phyloP scores from a whole-genome alignment of 2,888 invertebrate genomes.

The Boloria selene region DNA sequence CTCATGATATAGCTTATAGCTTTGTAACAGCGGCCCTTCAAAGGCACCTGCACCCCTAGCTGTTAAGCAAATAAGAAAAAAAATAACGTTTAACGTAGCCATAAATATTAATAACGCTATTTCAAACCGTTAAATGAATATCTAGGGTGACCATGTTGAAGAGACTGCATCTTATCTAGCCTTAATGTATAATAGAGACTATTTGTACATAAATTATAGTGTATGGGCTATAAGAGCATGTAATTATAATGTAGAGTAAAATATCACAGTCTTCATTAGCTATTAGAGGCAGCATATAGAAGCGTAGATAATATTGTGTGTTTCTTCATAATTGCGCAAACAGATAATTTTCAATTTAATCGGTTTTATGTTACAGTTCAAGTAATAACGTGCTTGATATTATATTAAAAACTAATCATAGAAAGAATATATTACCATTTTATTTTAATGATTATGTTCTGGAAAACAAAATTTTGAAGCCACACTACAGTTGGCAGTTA shows the following conservation, averaged over 20 bases:
- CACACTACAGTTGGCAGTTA: constrained; percentile 48
- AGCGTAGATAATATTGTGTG: too few relatives aligned
- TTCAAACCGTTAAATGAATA: constrained; percentile 58
- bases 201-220: too few relatives aligned
- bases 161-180: neutral
- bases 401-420: neutral
- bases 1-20: constrained; percentile 18
- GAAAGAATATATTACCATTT: neutral
- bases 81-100: constrained; percentile 60
- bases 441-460: neutral
- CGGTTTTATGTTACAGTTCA: too few relatives aligned
- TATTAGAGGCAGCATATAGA: too few relatives aligned
- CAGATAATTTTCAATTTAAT: too few relatives aligned
- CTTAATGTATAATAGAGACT: too few relatives aligned
- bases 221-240: too few relatives aligned
- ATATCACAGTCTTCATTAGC: too few relatives aligned
- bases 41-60: constrained; percentile 72
- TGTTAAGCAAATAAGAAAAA: constrained; percentile 75
- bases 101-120: constrained; percentile 79
- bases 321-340: too few relatives aligned
- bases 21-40: constrained; percentile 54
- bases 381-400: neutral
- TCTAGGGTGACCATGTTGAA: constrained; percentile 55
- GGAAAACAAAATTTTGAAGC: constrained; percentile 44
- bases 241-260: too few relatives aligned